A percentile compares a stretch with the other conserved stretches of the same genome.
phyloP scores from a whole-genome alignment of 2,113 vertebrate species.

The Lethenteron reissneri region DNA sequence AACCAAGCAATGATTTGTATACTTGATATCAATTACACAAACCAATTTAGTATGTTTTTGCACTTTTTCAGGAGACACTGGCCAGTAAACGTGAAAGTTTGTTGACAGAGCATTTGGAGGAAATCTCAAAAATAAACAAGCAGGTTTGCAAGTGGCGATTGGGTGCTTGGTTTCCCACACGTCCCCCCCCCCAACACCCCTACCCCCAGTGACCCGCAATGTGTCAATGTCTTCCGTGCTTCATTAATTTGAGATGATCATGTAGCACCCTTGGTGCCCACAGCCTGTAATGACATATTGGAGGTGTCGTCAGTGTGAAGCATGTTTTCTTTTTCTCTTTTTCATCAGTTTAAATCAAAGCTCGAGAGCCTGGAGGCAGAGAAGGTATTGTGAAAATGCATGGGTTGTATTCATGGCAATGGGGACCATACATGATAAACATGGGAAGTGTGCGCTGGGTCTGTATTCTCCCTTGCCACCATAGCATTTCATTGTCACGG shows the following conservation, averaged over 20 bases:
- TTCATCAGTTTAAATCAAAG: slow-evolving; percentile 3
- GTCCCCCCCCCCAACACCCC: neutral
- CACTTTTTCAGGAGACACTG: neutral
- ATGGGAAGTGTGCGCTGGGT: too few species aligned
- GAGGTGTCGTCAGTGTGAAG: too few species aligned
- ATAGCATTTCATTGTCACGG: too few species aligned
- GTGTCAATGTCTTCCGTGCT: neutral
- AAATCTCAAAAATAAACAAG: neutral
- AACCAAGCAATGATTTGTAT: too few species aligned
- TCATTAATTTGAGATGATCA: slow-evolving; percentile 3
- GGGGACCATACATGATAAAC: too few species aligned
- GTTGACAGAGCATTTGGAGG: neutral
- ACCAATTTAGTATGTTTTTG: too few species aligned
- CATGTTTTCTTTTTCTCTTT: neutral
- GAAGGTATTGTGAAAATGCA: neutral
- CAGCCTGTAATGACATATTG: neutral
- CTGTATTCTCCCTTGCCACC: too few species aligned
- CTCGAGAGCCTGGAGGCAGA: slow-evolving; percentile 3
- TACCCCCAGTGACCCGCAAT: neutral
- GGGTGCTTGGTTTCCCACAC: neutral
- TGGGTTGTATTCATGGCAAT: too few species aligned
- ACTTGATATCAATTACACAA: too few species aligned
- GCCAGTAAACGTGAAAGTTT: neutral
- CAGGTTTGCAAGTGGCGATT: neutral
- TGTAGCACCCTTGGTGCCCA: neutral